Evolutionary conservation across 2,113 vertebrate species (phyloP), one percentile per base, ranked within the genome.

Genomic region (Prionailurus viverrinus): DNA sequence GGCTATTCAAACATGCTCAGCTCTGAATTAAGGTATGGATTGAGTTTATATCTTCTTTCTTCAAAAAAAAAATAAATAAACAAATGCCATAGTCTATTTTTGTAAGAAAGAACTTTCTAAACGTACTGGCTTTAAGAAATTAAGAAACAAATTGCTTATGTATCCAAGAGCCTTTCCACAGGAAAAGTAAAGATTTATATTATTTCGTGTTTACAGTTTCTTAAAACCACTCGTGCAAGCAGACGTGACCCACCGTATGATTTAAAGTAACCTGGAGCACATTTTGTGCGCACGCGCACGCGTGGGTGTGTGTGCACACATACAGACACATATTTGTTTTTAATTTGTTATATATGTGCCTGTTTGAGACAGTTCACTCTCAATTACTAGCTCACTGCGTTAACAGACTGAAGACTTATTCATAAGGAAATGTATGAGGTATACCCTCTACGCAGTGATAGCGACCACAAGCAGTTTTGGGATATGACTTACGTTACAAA

Each of bases 361-460:
- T 91, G 31, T 89, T 80, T 95, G 71, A 86, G 74, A 91, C 66
- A 94, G 45, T 82, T 92, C n/a, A n/a, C 27, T 88, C 94, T 95
- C 80, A 55, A 65, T 86, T 88, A 92, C 58, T 83, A 66, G 76
- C 65, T 96, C 83, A 27, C 31, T 89, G 23, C 8, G 1, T 19
- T 82, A 65, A 36, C 21, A 33, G 36, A 83, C 90, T 96, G 36
- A 87, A 74, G 82, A 83, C 33, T 82, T 61, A 93, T 66, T 98
- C 91, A 53, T 48, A 80, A 91, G 85, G 39, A 95, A 89, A 89
- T 65, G 25, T 41, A 95, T 89, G 84, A 58, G 7, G 4, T 63
- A 25, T 36, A 48, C 63, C 45, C 66, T 92, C 27, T 9, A 2
- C 25, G 36, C n/a, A 3, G 10, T 89, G 76, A 91, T 86, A 48